A percentile compares a stretch with the other conserved stretches of the same genome.
phyloP scores from a whole-genome alignment of 2,113 vertebrate genomes.

The Maccullochella peelii region DNA sequence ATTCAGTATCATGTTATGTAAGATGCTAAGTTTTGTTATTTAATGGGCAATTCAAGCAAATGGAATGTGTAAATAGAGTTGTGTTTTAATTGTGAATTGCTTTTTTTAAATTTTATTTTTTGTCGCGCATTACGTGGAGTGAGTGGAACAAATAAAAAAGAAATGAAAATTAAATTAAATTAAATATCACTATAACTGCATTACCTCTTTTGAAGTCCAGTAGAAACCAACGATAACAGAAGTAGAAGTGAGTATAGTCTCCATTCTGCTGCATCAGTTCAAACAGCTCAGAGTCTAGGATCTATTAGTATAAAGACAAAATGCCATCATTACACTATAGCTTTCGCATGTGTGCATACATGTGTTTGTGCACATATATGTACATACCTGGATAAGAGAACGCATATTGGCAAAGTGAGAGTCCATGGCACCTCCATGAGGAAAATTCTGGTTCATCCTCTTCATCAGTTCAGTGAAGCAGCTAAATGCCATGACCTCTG shows the following conservation, averaged over 20 bases:
- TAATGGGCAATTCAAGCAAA: background rate
- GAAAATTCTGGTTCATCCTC: slow-evolving; percentile 99
- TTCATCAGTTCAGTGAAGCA: slow-evolving; percentile 99
- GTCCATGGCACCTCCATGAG: slow-evolving; percentile 98
- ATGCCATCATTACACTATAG: background rate
- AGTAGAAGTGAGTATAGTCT: slow-evolving; percentile 99
- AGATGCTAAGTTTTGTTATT: background rate
- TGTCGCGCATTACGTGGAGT: no score
- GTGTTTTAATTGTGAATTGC: no score
- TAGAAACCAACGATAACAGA: slow-evolving; percentile 99
- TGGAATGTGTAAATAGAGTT: no score
- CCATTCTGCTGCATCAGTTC: slow-evolving; percentile 99
- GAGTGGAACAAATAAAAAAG: no score
- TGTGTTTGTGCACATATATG: background rate
- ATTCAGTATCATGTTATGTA: background rate
- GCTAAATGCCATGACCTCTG: slow-evolving; percentile 97
- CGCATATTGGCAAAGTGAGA: slow-evolving; percentile 99
- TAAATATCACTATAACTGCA: background rate
- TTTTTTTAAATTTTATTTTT: no score
- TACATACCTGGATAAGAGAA: slow-evolving; percentile 92
- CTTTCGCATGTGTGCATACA: background rate
- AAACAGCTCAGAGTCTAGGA: slow-evolving; percentile 97
- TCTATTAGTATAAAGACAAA: slow-evolving; percentile 80
- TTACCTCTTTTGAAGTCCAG: slow-evolving; percentile 97
- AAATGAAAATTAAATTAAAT: no score